Evolutionary conservation across 2,888 invertebrate species (phyloP).

Genomic region (Micoletzkya japonica): DNA sequence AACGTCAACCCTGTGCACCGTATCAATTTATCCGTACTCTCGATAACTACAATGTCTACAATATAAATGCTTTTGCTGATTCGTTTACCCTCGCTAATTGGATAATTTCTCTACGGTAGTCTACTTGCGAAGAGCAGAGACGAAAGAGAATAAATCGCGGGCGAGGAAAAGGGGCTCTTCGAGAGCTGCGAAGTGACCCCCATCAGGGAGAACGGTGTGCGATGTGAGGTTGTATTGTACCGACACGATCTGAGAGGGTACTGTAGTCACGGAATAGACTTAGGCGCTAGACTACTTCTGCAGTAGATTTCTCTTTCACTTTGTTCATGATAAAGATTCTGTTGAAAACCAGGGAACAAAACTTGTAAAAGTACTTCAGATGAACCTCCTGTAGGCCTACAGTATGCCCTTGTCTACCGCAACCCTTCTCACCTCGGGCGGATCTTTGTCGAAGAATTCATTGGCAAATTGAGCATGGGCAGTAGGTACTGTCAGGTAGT

Average conservation of each 20-base stretch:
- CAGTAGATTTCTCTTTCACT: no score
- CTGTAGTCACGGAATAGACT: background rate
- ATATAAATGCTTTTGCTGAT: no score
- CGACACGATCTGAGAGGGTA: background rate
- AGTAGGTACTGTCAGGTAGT: slow-evolving; percentile 72
- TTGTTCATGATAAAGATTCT: no score
- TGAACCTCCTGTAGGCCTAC: no score
- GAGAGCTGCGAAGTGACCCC: slow-evolving; percentile 85
- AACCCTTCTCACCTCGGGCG: slow-evolving; percentile 65
- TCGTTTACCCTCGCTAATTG: no score
- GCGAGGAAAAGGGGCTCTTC: slow-evolving; percentile 78
- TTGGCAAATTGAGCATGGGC: slow-evolving; percentile 78
- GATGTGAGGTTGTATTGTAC: slow-evolving; percentile 11
- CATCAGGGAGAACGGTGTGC: slow-evolving; percentile 65
- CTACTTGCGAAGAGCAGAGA: slow-evolving; percentile 34
- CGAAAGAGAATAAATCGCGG: slow-evolving; percentile 73
- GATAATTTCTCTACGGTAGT: no score
- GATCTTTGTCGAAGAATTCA: slow-evolving; percentile 73
- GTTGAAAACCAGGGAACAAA: background rate
- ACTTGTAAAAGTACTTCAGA: background rate
- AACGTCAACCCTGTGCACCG: no score
- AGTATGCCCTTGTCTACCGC: no score
- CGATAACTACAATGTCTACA: no score
- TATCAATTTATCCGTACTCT: no score
- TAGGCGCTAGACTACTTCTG: no score